phyloP scores from a whole-genome alignment of 2,888 invertebrate species.

The Tetanocera ferruginea region DNA sequence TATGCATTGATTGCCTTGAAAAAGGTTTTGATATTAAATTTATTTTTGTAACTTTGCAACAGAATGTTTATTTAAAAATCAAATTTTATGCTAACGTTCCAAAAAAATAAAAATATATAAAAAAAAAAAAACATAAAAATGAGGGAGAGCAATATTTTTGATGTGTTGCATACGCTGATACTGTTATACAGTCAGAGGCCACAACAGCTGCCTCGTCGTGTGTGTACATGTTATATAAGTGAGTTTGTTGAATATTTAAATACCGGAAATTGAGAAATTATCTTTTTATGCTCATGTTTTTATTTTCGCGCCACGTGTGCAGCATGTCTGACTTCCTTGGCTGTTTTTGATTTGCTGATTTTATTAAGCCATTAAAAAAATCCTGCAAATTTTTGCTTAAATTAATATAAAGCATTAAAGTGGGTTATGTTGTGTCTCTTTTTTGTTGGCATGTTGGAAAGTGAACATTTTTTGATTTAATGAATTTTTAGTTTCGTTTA shows the following conservation, averaged over 20 bases:
- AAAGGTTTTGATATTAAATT: not conserved
- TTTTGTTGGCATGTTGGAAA: no score
- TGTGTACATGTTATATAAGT: not conserved
- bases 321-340: not conserved
- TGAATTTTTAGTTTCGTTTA: no score
- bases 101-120: no score
- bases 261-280: conserved; percentile 29
- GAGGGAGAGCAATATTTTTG: not conserved
- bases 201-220: not conserved
- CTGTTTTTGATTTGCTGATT: not conserved
- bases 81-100: not conserved
- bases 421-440: no score
- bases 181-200: not conserved
- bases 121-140: no score
- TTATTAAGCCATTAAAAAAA: no score
- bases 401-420: no score
- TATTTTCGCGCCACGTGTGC: not conserved
- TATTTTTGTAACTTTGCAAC: no score
- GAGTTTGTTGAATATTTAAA: conserved; percentile 21
- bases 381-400: no score
- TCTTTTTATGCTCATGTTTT: not conserved
- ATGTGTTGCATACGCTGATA: not conserved
- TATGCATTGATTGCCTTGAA: not conserved
- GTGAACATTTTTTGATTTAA: no score
- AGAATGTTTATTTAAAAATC: not conserved